Conservation (phyloP, 92 coral and sea anemone species). For the Umimayanthus kanabou region DNA sequence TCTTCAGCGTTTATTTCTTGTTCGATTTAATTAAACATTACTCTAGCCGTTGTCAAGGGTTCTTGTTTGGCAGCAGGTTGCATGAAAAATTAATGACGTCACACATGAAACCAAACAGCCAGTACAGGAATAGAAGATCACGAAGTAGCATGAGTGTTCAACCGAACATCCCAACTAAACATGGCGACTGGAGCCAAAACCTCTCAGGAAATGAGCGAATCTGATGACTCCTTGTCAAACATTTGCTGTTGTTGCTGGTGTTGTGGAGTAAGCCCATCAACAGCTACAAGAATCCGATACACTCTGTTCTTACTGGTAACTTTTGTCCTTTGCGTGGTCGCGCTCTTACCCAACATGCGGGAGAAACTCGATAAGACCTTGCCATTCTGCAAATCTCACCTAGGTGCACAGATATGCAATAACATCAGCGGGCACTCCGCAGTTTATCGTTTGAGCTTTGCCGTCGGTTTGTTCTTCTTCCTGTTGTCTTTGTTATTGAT, state of each 20-base stretch:
- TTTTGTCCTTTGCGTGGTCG: constrained; percentile 55
- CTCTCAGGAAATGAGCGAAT: neutral
- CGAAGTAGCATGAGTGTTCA: neutral
- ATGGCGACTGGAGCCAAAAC: neutral
- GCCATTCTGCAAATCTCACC: constrained; percentile 58
- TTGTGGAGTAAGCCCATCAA: neutral
- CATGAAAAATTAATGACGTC: constrained; percentile 22
- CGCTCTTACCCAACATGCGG: constrained; percentile 49
- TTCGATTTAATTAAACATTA: neutral
- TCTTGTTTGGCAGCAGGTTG: constrained; percentile 7
- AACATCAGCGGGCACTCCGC: constrained; percentile 75
- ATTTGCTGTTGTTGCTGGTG: constrained; percentile 33
- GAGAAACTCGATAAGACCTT: constrained; percentile 49
- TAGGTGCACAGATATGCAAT: constrained; percentile 53
- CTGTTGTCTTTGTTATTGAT: constrained; percentile 54
- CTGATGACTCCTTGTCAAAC: neutral
- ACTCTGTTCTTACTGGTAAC: constrained; percentile 48
- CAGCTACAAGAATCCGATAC: constrained; percentile 54
- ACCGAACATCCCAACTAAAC: neutral
- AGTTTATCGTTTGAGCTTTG: constrained; percentile 76
- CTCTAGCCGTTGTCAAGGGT: neutral
- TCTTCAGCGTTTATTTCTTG: neutral
- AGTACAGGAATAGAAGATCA: constrained; percentile 27
- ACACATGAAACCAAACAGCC: neutral
- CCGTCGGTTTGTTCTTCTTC: constrained; percentile 65